A percentile compares a stretch with the other conserved stretches of the same genome.
Evolutionary conservation across 2,113 vertebrate genomes (phyloP).

Genomic region (Lepisosteus oculatus): DNA sequence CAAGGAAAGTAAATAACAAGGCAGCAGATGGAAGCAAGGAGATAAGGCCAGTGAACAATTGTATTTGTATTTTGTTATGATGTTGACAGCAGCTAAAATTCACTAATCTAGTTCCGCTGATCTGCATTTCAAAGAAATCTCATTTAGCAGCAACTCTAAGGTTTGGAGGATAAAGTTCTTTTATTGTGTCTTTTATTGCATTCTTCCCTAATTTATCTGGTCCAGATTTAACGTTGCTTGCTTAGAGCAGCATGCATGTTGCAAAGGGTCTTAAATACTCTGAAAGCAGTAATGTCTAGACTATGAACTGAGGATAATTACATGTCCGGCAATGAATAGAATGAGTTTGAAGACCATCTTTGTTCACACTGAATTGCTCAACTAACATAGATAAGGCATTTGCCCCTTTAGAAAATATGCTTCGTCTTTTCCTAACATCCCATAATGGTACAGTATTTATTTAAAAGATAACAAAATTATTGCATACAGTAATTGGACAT

Average conservation of each 20-base stretch:
- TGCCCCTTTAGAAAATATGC: slow-evolving; percentile 67
- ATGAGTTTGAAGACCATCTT: slow-evolving; percentile 89
- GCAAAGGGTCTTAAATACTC: slow-evolving; percentile 98
- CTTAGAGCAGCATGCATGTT: slow-evolving; percentile 84
- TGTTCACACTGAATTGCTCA: slow-evolving; percentile 85
- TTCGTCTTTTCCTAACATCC: slow-evolving; percentile 56
- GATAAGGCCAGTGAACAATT: slow-evolving; percentile 98
- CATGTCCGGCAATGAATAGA: slow-evolving; percentile 94
- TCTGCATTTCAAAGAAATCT: slow-evolving; percentile 99
- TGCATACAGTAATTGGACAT: slow-evolving; percentile 81
- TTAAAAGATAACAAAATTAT: slow-evolving; percentile 75
- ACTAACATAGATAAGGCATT: slow-evolving; percentile 79
- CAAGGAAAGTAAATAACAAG: slow-evolving; percentile 99
- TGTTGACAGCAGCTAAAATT: slow-evolving; percentile 99
- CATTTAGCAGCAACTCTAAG: slow-evolving; percentile 96
- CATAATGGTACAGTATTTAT: slow-evolving; percentile 72
- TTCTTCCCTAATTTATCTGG: slow-evolving; percentile 99
- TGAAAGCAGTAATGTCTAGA: slow-evolving; percentile 97
- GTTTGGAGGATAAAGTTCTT: slow-evolving; percentile 97
- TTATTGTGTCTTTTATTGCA: slow-evolving; percentile 98
- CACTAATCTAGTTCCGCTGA: slow-evolving; percentile 99
- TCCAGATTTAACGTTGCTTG: slow-evolving; percentile 92
- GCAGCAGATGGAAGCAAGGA: slow-evolving; percentile 99
- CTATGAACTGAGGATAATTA: slow-evolving; percentile 97
- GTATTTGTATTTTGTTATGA: slow-evolving; percentile 99